Evolutionary conservation across 2,888 invertebrate species (phyloP).

Genomic region (Idaea dimidiata): DNA sequence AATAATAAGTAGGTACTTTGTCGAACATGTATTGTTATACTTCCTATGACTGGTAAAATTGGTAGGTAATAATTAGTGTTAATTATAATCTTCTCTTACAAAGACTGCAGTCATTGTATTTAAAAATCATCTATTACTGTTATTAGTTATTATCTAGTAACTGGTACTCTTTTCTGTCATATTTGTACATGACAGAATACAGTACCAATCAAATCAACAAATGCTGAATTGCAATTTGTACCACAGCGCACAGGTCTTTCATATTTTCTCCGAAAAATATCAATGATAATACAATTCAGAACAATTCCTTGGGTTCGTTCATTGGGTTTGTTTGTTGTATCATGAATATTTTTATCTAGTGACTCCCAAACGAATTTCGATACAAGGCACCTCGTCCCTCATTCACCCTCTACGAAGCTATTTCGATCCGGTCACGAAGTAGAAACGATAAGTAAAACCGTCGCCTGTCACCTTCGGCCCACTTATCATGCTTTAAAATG

Average conservation of each 20-base stretch:
- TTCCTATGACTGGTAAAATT: no score
- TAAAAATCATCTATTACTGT: no score
- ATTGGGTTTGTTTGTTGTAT: slow-evolving; percentile 1
- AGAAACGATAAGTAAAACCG: slow-evolving; percentile 41
- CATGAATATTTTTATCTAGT: not conserved
- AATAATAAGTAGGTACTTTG: no score
- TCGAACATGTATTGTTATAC: no score
- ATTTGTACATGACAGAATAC: not conserved
- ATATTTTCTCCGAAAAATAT: not conserved
- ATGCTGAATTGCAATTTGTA: not conserved
- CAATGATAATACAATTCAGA: not conserved
- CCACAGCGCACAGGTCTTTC: not conserved
- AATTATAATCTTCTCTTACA: no score
- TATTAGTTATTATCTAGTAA: no score
- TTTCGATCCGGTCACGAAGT: slow-evolving; percentile 34
- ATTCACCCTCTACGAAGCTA: slow-evolving; percentile 31
- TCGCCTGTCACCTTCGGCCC: slow-evolving; percentile 38
- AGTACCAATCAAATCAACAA: not conserved
- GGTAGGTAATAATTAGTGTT: no score
- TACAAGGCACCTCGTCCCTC: slow-evolving; percentile 31
- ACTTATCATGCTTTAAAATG: slow-evolving; percentile 66
- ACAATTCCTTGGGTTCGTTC: not conserved
- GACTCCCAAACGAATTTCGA: not conserved
- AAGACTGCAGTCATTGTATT: no score
- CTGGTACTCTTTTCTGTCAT: no score